These are phyloP conservation scores for Lasaia peninsularis DNA, from an alignment of 1,140 invertebrate genomes.

Conservation along the genomic window DNA sequence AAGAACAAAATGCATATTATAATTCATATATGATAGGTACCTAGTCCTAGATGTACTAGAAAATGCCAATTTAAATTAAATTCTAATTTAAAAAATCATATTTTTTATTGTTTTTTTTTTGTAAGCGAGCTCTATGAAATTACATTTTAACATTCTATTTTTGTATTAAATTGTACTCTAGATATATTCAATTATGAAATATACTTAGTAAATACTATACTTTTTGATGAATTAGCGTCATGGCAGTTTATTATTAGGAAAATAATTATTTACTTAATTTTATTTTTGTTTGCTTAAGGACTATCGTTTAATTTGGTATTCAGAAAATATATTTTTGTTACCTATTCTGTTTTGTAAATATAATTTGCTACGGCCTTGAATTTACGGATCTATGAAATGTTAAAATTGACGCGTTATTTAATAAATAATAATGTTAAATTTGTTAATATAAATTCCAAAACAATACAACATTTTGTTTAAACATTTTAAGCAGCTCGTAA, in stretches of 20 bases:
- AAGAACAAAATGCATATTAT: slow-evolving; percentile 4
- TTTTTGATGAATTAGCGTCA: slow-evolving; percentile 1
- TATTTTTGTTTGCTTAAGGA: too few species aligned
- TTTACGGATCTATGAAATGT: too few species aligned
- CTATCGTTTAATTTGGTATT: too few species aligned
- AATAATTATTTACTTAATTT: too few species aligned
- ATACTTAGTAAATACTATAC: neutral
- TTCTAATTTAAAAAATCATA: neutral
- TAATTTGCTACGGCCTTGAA: too few species aligned
- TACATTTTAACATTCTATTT: neutral
- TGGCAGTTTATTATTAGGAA: neutral
- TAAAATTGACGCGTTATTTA: too few species aligned
- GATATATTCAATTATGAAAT: neutral
- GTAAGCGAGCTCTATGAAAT: neutral
- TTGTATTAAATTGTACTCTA: slow-evolving; percentile 1
- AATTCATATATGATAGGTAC: neutral
- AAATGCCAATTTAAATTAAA: neutral
- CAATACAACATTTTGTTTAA: too few species aligned
- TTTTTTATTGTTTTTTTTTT: neutral
- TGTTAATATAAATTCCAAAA: too few species aligned
- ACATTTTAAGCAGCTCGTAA: too few species aligned
- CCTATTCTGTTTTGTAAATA: too few species aligned
- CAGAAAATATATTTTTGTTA: too few species aligned
- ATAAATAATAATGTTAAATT: too few species aligned
- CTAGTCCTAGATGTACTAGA: slow-evolving; percentile 4